phyloP scores from a whole-genome alignment of 2,888 invertebrate species.

The Leucozona laternaria region DNA sequence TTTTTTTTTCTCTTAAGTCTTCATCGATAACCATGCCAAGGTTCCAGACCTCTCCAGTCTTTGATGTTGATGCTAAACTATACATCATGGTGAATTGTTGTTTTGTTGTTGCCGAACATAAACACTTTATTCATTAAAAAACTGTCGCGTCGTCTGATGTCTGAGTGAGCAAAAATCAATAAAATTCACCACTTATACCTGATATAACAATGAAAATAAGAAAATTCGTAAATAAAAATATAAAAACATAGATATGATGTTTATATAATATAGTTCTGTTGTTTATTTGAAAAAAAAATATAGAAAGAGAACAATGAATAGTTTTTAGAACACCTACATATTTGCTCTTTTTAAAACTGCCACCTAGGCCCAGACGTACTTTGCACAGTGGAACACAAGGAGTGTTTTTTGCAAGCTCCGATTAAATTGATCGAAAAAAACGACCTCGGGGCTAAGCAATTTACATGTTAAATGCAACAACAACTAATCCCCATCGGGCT shows the following conservation, averaged over 20 bases:
- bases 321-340: background rate
- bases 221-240: background rate
- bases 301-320: slow-evolving; percentile 18
- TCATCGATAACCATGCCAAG: slow-evolving; percentile 64
- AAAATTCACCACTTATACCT: slow-evolving; percentile 66
- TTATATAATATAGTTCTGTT: background rate
- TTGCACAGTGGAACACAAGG: background rate
- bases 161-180: slow-evolving; percentile 67
- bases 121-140: slow-evolving; percentile 58
- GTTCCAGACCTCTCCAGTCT: slow-evolving; percentile 70
- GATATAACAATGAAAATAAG: slow-evolving; percentile 32
- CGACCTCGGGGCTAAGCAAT: too few relatives aligned
- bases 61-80: slow-evolving; percentile 20
- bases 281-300: background rate
- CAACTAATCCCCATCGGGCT: too few relatives aligned
- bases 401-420: too few relatives aligned
- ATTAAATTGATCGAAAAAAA: too few relatives aligned
- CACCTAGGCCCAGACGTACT: background rate
- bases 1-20: slow-evolving; percentile 5
- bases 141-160: slow-evolving; percentile 41
- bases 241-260: background rate
- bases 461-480: too few relatives aligned
- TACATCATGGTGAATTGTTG: background rate
- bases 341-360: background rate
- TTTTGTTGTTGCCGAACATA: slow-evolving; percentile 41